Evolutionary conservation across 2,888 invertebrate species (phyloP), one percentile per base, ranked within the genome.

Genomic region (Linnaemya tessellans): DNA sequence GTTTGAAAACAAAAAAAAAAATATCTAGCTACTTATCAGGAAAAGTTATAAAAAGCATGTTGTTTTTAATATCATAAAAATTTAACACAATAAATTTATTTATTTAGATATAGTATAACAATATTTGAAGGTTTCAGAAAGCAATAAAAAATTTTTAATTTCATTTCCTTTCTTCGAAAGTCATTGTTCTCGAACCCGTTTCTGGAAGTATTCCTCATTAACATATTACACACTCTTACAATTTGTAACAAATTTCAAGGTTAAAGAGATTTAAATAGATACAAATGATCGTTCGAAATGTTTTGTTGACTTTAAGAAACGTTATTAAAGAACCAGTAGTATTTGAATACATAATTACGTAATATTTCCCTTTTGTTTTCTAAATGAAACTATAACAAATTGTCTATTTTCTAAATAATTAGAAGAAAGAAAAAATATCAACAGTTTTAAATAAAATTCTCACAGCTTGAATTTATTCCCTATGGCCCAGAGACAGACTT

Each of bases 341-440:
- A 30, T 15, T 22, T 41, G 20, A 18, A 13, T 13, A 41, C 41
- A 22, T 65, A 11, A n/a, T 64, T 43, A 43, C 18, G 30, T 30
- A 65, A 65, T 15, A 38, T 20, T 38, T 68, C 15, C 15, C 35
- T 38, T 38, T 51, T 7, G 3, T 51, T 51, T n/a, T 3, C 9
- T 9, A 77, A 64, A 51, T 25, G 5, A 35, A 74, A 74, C 74
- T 56, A 46, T 67, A 58, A 20, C n/a, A 46, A 67, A 58, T 67
- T 67, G n/a, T 49, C 58, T 20, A 4, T 68, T 13, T 49, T 67
- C 10, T 5, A 46, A 0, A 56, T 35, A 20, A 56, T 65, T 49
- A 38, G 15, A 49, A 79, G 51, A 70, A 56, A 56, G 2, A 8
- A 67, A 18, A 65, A 25, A 35, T 30, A 30, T 30, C 30, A 43